Evolutionary conservation across 1,140 invertebrate genomes (phyloP).

Genomic region (Amphibalanus amphitrite): DNA sequence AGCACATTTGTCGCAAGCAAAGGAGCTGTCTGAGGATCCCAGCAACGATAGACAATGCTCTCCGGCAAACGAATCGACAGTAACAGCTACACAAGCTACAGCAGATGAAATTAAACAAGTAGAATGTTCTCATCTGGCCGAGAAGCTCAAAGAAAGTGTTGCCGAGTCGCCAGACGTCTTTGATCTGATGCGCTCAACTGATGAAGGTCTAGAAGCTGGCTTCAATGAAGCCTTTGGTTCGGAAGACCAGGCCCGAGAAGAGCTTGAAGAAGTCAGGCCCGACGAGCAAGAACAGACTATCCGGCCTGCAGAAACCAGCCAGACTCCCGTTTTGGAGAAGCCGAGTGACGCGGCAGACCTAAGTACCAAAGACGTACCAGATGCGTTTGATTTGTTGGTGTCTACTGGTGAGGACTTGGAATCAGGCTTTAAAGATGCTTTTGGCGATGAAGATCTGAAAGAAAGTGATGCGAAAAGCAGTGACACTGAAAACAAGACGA

Average conservation of each 20-base stretch:
- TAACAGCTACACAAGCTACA: neutral
- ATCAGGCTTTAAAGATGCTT: neutral
- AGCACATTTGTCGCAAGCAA: too few relatives aligned
- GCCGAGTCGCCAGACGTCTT: neutral
- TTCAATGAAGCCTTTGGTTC: neutral
- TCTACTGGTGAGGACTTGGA: neutral
- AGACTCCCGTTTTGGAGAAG: too few relatives aligned
- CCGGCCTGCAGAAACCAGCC: too few relatives aligned
- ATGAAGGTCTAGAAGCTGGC: neutral
- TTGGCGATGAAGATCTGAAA: neutral
- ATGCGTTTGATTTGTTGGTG: neutral
- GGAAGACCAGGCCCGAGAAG: neutral
- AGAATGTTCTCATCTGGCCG: neutral
- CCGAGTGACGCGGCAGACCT: neutral
- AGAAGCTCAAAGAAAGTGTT: neutral
- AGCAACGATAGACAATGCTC: too few relatives aligned
- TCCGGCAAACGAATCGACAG: neutral
- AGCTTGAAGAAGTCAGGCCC: too few relatives aligned
- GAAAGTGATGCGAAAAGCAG: neutral
- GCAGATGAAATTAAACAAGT: neutral
- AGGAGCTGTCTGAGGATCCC: too few relatives aligned
- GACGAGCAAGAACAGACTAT: too few relatives aligned
- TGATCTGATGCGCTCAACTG: neutral
- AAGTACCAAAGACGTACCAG: neutral
- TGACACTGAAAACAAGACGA: neutral